phyloP scores from a whole-genome alignment of 2,797 vertebrate species.

The Chaetophractus vellerosus region DNA sequence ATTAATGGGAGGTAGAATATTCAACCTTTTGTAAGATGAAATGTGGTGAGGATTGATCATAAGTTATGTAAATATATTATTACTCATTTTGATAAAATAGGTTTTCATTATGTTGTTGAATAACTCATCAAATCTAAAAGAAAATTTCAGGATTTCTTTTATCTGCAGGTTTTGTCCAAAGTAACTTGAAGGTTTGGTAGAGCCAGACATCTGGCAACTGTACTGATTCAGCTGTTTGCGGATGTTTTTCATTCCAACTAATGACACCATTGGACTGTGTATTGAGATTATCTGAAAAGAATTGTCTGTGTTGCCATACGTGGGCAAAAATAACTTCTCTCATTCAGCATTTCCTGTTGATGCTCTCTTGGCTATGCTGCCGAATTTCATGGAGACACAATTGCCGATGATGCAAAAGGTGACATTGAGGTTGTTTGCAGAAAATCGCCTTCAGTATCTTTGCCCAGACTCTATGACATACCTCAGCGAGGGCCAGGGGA shows the following conservation, averaged over 20 bases:
- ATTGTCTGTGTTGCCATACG: background rate
- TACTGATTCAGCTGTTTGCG: background rate
- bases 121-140: background rate
- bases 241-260: background rate
- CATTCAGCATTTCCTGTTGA: background rate
- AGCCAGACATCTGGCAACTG: background rate
- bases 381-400: background rate
- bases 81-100: background rate
- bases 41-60: background rate
- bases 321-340: background rate
- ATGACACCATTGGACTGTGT: background rate
- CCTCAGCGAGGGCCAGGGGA: too few relatives aligned
- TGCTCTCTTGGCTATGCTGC: background rate
- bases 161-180: background rate
- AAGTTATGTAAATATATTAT: background rate
- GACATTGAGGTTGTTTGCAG: background rate
- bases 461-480: rapidly evolving
- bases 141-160: background rate
- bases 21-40: background rate
- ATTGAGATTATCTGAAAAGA: background rate
- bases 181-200: background rate
- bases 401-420: background rate
- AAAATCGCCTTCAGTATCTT: background rate
- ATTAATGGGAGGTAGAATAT: background rate
- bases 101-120: background rate